Evolutionary conservation across 2,113 vertebrate genomes (phyloP).

Genomic region (Benitochromis conjunctus): DNA sequence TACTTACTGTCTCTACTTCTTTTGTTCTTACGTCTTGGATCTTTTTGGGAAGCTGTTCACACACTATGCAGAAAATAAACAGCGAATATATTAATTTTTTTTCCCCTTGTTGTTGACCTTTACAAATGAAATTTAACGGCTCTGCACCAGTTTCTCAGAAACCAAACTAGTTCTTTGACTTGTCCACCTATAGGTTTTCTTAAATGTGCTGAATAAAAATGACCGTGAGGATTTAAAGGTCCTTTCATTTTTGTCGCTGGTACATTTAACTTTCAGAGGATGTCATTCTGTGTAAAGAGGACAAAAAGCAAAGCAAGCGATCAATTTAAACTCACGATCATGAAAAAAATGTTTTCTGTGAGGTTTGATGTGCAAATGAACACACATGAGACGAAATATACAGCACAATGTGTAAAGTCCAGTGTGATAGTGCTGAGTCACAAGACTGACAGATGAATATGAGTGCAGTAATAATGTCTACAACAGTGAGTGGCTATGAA

Average conservation of each 20-base stretch:
- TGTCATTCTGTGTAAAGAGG: background rate
- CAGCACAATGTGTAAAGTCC: background rate
- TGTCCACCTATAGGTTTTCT: background rate
- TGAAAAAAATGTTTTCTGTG: background rate
- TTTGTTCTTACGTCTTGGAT: background rate
- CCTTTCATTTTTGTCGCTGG: accelerated
- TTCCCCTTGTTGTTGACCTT: background rate
- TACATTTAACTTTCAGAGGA: background rate
- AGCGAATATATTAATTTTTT: no score
- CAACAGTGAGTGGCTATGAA: accelerated
- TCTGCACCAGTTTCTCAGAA: background rate
- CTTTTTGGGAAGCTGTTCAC: background rate
- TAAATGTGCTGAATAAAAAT: background rate
- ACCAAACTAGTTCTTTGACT: background rate
- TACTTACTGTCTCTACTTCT: background rate
- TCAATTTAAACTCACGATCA: accelerated
- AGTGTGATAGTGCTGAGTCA: background rate
- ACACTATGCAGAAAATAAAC: background rate
- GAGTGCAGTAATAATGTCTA: background rate
- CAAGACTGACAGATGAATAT: background rate
- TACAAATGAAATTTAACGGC: background rate
- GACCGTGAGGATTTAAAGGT: background rate
- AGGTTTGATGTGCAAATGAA: background rate
- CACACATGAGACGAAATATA: accelerated
- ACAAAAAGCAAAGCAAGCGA: background rate